These are phyloP conservation scores for Paramormyrops hopkinsi DNA, from an alignment of 2,797 vertebrate genomes.

Conservation along the genomic window DNA sequence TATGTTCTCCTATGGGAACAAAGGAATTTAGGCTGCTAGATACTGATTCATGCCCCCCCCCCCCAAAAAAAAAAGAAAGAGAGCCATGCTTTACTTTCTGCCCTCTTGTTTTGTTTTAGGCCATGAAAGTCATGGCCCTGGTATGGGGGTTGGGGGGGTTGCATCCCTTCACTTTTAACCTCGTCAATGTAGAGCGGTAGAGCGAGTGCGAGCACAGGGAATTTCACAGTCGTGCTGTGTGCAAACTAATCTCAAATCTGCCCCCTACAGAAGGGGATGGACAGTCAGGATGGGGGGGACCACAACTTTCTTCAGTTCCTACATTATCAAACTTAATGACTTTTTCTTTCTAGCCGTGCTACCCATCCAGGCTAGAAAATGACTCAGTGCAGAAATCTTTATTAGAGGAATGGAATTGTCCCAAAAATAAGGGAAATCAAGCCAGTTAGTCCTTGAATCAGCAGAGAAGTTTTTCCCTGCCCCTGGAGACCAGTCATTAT, in stretches of 20 bases:
- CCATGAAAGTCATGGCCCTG: neutral
- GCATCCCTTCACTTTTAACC: neutral
- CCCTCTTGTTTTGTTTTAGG: neutral
- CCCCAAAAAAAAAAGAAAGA: neutral
- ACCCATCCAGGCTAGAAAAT: neutral
- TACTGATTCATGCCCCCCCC: neutral
- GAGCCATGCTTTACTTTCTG: neutral
- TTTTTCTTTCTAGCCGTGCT: neutral
- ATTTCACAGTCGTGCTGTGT: neutral
- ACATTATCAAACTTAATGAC: neutral
- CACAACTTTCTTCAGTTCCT: neutral
- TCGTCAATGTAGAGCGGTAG: neutral
- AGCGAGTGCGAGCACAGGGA: neutral
- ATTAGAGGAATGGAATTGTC: neutral
- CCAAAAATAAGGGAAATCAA: slow-evolving; percentile 1
- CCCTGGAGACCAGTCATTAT: neutral
- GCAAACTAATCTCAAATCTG: neutral
- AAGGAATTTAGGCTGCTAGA: neutral
- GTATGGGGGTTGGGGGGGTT: neutral
- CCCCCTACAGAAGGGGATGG: neutral
- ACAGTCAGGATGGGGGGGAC: neutral
- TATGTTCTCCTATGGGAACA: neutral
- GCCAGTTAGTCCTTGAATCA: neutral
- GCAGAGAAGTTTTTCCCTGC: neutral
- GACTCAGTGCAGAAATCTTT: neutral